phyloP scores from a whole-genome alignment of 2,113 vertebrate species.

The Odontophorus gujanensis region DNA sequence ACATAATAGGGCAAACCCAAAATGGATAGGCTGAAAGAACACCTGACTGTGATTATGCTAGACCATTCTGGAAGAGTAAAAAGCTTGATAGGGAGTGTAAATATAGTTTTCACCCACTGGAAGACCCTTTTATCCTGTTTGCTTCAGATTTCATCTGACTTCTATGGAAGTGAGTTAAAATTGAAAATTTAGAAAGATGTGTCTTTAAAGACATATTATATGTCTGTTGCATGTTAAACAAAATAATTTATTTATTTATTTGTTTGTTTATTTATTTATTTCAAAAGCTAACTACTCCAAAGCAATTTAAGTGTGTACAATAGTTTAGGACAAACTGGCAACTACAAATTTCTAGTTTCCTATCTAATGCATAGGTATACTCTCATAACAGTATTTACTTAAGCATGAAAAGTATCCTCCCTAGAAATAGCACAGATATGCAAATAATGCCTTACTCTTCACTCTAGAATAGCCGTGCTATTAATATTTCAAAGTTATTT shows the following conservation, averaged over 20 bases:
- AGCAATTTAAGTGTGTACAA: background rate
- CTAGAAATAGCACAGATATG: background rate
- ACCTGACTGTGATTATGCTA: background rate
- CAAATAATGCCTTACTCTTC: background rate
- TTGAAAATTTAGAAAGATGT: background rate
- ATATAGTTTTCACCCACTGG: background rate
- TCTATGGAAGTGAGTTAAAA: background rate
- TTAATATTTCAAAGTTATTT: background rate
- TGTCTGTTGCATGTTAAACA: background rate
- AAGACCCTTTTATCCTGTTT: background rate
- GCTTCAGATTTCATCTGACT: background rate
- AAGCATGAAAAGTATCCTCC: background rate
- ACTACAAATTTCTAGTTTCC: background rate
- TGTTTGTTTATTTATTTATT: too few species aligned
- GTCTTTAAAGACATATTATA: background rate
- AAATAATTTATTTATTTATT: background rate
- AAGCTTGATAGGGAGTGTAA: background rate
- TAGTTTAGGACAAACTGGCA: background rate
- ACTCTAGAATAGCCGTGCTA: background rate
- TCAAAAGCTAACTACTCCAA: background rate
- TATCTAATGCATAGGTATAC: background rate
- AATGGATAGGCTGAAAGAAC: background rate
- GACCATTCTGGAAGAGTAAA: background rate
- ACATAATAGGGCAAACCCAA: background rate
- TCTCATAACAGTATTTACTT: constrained; percentile 5